These are phyloP conservation scores for Catocala fraxini DNA, from an alignment of 2,888 invertebrate species.

Conservation along the genomic window DNA sequence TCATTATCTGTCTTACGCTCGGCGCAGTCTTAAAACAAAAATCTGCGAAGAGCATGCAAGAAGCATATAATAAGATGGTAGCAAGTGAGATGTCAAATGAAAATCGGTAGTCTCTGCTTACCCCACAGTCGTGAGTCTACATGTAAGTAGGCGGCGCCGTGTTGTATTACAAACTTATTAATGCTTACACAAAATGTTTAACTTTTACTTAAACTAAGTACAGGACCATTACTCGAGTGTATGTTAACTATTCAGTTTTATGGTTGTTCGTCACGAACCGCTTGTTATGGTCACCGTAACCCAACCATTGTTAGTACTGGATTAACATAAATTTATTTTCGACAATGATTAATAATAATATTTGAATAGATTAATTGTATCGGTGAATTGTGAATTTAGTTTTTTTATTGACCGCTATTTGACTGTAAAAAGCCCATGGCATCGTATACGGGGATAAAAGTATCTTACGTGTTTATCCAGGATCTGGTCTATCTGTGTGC, in stretches of 20 bases:
- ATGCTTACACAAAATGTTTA: constrained; percentile 17
- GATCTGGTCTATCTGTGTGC: no score
- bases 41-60: no score
- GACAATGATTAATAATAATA: constrained; percentile 14
- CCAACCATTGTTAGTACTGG: constrained; percentile 35
- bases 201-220: constrained; percentile 24
- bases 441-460: no score
- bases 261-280: constrained; percentile 37
- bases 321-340: constrained; percentile 23
- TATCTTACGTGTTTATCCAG: no score
- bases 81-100: no score
- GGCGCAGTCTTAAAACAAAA: no score
- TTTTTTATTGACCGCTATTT: no score
- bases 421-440: no score
- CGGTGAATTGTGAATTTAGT: neutral
- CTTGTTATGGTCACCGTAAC: constrained; percentile 42
- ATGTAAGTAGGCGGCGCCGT: constrained; percentile 2
- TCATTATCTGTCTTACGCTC: no score
- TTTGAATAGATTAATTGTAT: constrained; percentile 12
- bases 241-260: constrained; percentile 33
- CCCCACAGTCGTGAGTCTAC: no score
- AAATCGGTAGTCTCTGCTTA: no score
- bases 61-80: no score
- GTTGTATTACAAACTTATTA: constrained; percentile 11
- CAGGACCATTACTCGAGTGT: constrained; percentile 17